phyloP scores from a whole-genome alignment of 2,888 invertebrate genomes.

The Balanococcus diminutus region DNA sequence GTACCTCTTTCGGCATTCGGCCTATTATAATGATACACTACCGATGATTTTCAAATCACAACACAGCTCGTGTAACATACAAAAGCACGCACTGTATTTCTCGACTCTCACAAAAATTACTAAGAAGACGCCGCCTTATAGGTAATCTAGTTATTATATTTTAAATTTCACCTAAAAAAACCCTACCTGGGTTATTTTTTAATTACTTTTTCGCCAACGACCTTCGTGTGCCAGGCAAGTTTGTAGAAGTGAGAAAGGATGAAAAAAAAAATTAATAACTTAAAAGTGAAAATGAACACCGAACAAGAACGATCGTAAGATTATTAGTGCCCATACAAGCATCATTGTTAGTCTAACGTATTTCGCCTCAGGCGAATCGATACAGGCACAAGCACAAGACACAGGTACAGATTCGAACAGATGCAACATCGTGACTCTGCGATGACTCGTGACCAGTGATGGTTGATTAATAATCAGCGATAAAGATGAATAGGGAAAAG shows the following conservation, averaged over 20 bases:
- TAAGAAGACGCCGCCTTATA: neutral
- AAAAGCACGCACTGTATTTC: neutral
- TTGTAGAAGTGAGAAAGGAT: neutral
- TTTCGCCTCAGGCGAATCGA: neutral
- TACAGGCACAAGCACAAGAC: no score
- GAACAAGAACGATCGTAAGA: slow-evolving; percentile 1
- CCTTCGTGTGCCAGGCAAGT: slow-evolving; percentile 10
- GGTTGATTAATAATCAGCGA: slow-evolving; percentile 36
- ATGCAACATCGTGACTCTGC: slow-evolving; percentile 26
- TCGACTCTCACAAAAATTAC: slow-evolving; percentile 9
- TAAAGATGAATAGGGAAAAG: slow-evolving; percentile 31
- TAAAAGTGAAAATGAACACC: slow-evolving; percentile 27
- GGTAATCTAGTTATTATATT: slow-evolving; percentile 18
- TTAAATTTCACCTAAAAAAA: neutral
- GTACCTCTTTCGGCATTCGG: neutral
- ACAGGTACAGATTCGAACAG: slow-evolving; percentile 17
- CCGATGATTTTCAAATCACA: slow-evolving; percentile 26
- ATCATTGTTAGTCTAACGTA: slow-evolving; percentile 28
- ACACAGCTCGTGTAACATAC: neutral
- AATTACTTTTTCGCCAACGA: slow-evolving; percentile 37
- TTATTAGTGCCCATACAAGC: slow-evolving; percentile 3
- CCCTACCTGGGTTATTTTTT: neutral
- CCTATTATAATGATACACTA: neutral
- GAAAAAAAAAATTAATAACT: slow-evolving; percentile 22
- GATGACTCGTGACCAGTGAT: slow-evolving; percentile 37